phyloP scores from a whole-genome alignment of 1,140 invertebrate species.

The Medauroidea extradentata region DNA sequence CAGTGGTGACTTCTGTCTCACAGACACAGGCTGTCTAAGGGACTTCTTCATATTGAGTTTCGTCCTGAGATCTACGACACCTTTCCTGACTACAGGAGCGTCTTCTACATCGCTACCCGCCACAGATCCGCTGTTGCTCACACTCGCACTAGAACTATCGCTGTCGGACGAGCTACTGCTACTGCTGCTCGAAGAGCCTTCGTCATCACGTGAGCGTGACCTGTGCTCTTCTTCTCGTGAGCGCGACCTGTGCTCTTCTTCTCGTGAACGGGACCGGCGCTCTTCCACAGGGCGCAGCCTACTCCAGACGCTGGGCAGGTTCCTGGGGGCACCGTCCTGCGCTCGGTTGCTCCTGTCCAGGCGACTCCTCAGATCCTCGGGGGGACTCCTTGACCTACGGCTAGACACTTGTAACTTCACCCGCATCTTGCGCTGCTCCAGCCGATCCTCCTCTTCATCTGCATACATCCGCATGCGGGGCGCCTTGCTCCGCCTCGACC shows the following conservation, averaged over 20 bases:
- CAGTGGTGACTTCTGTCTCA: constrained; percentile 18
- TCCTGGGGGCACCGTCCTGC: not conserved
- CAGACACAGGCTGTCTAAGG: constrained; percentile 1
- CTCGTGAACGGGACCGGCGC: not conserved
- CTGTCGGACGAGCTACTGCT: not conserved
- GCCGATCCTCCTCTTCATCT: constrained; percentile 74
- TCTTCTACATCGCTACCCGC: not conserved
- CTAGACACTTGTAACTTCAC: not conserved
- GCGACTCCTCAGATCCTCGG: not conserved
- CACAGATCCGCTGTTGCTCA: not conserved
- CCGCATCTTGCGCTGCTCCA: constrained; percentile 28
- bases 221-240: not conserved
- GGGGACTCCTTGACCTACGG: not conserved
- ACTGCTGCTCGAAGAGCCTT: not conserved
- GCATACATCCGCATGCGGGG: constrained; percentile 81
- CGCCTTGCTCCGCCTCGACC: constrained; percentile 58
- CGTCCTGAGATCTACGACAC: constrained; percentile 16
- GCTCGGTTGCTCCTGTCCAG: not conserved
- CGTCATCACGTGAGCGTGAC: not conserved
- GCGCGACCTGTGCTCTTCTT: not conserved
- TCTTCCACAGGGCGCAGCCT: no score
- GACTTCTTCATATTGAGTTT: constrained; percentile 21
- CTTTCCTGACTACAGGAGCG: not conserved
- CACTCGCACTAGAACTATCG: not conserved
- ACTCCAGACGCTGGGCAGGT: not conserved